Evolutionary conservation across 2,797 vertebrate genomes (phyloP).

Genomic region (Sebastes itinus): DNA sequence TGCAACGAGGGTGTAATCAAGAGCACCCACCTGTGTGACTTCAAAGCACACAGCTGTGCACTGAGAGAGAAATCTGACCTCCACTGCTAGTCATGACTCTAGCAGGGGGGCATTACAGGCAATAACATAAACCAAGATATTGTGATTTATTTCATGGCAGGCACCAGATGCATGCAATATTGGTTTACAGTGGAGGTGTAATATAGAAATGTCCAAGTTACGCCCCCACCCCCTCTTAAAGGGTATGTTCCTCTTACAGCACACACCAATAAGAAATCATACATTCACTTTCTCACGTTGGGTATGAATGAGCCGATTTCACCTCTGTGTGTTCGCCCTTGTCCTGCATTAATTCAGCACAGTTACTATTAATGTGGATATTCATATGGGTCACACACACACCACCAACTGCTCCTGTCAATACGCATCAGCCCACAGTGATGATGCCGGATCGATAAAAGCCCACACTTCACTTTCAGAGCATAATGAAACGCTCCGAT

Average conservation of each 20-base stretch:
- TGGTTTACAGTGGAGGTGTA: not conserved
- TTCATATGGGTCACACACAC: slow-evolving; percentile 66
- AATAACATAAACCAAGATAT: slow-evolving; percentile 14
- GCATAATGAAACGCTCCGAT: slow-evolving; percentile 16
- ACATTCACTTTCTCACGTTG: not conserved
- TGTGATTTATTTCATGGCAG: slow-evolving; percentile 25
- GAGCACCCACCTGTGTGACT: slow-evolving; percentile 32
- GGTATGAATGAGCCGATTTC: not conserved
- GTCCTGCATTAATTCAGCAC: slow-evolving; percentile 11
- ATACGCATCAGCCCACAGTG: slow-evolving; percentile 48
- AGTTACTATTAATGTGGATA: slow-evolving; percentile 12
- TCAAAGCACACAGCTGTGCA: slow-evolving; percentile 51
- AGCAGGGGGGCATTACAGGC: not conserved
- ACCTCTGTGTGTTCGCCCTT: slow-evolving; percentile 10
- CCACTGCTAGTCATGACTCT: not conserved
- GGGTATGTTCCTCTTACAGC: not conserved
- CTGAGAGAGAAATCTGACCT: slow-evolving; percentile 36
- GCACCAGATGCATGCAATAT: not conserved
- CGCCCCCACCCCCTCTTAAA: not conserved
- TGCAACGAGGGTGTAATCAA: not conserved
- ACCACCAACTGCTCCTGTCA: slow-evolving; percentile 57
- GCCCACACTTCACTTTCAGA: slow-evolving; percentile 23
- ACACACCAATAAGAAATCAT: not conserved
- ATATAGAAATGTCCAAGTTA: not conserved
- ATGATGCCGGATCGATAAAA: slow-evolving; percentile 33